Conservation (phyloP, 2,888 invertebrate genomes). For the Stenodema calcarata region DNA sequence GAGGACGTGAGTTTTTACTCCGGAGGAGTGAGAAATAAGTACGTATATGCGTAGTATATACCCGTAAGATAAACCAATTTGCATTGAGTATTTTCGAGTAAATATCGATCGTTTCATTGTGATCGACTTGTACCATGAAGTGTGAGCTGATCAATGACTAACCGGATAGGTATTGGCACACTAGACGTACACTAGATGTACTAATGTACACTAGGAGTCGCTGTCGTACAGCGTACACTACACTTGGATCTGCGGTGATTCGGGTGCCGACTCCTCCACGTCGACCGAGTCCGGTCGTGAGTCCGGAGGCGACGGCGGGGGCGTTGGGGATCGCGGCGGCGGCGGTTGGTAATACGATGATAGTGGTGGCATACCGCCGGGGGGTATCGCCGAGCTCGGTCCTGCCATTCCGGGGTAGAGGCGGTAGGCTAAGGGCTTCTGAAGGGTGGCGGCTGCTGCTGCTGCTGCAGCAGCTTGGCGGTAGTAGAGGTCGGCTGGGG, state of each 20-base stretch:
- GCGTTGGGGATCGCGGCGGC: conserved; percentile 64
- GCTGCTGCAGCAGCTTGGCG: conserved; percentile 78
- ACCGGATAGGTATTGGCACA: conserved; percentile 45
- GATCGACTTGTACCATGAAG: background rate
- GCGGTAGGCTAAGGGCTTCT: conserved; percentile 86
- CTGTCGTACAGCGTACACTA: conserved; percentile 30
- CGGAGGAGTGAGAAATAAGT: no score
- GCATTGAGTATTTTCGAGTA: no score
- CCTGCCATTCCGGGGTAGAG: conserved; percentile 59
- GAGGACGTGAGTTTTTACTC: no score
- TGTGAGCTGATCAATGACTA: conserved; percentile 13
- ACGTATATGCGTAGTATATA: no score
- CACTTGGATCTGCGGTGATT: conserved; percentile 55
- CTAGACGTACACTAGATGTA: conserved; percentile 30
- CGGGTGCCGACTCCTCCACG: conserved; percentile 58
- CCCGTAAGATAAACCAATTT: no score
- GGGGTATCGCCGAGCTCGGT: conserved; percentile 53
- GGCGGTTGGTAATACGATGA: conserved; percentile 53
- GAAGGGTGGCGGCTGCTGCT: conserved; percentile 69
- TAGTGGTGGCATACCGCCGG: conserved; percentile 41
- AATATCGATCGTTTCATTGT: background rate
- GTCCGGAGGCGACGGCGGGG: conserved; percentile 57
- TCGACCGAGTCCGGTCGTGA: conserved; percentile 58
- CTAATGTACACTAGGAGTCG: conserved; percentile 10
- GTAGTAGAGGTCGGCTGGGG: conserved; percentile 73